Percentiles rank a stretch among this genome's conserved stretches.
Conservation (phyloP, 2,113 vertebrate genomes). For the Oreocharis arfaki region DNA sequence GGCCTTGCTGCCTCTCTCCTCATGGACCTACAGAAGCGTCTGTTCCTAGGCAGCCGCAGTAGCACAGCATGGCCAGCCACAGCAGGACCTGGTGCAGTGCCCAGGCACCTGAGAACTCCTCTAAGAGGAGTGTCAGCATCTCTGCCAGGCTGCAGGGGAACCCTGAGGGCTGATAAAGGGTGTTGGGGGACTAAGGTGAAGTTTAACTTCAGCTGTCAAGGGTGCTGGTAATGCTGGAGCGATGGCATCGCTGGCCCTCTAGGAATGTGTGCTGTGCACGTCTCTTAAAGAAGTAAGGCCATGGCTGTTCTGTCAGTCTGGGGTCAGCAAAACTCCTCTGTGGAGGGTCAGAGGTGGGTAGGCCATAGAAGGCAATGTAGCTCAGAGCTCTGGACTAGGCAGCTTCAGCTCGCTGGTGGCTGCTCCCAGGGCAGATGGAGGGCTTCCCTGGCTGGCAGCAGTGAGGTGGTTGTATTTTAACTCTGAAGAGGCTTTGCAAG, state of each 20-base stretch:
- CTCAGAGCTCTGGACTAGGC: not conserved
- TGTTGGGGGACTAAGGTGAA: not conserved
- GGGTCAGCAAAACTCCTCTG: not conserved
- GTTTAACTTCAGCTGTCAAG: not conserved
- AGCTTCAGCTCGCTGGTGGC: not conserved
- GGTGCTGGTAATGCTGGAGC: not conserved
- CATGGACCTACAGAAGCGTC: slow-evolving; percentile 65
- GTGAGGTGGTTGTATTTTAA: not conserved
- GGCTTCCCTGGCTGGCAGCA: not conserved
- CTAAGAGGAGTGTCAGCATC: not conserved
- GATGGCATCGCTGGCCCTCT: rapidly evolving
- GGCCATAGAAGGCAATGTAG: not conserved
- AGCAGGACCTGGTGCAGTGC: slow-evolving; percentile 44
- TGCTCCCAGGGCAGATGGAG: not conserved
- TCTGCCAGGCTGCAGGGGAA: not conserved
- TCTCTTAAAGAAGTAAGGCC: not conserved
- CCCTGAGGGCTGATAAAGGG: slow-evolving; percentile 20
- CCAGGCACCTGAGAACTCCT: not conserved
- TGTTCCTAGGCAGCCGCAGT: slow-evolving; percentile 78
- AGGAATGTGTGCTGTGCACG: rapidly evolving
- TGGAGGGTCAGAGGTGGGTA: not conserved
- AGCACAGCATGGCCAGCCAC: slow-evolving; percentile 69
- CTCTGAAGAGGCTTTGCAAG: not conserved
- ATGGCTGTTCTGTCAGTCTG: not conserved
- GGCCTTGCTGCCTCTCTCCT: slow-evolving; percentile 64